Evolutionary conservation across 2,888 invertebrate species (phyloP), one percentile per base, ranked within the genome.

Genomic region (Dasypogon diadema): DNA sequence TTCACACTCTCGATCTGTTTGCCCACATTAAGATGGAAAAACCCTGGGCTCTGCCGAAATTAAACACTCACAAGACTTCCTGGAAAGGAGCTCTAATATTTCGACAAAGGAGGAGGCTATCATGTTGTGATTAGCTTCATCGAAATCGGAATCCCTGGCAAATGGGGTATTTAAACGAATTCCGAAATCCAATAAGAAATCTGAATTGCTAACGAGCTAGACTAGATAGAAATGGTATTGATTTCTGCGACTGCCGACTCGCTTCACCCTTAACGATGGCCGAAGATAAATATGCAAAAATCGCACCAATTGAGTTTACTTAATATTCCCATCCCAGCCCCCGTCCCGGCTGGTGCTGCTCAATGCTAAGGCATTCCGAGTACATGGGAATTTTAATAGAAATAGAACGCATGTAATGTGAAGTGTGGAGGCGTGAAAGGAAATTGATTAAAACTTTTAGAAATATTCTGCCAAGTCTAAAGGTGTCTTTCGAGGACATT

Each of bases 171-270:
- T 58, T 46, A 6, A 30, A 30, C 30, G 34, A 37, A 37, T 60
- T 30, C 37, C 34, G 6, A 37, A 37, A 60, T 37, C 37, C 37
- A 37, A 60, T 60, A 37, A 60, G 37, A 60, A 21, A 60, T 60
- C 37, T 60, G 60, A 60, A 60, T 60, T 60, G 60, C 60, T 34
- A 42, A 60, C 60, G 37, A 60, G 42, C 60, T 60, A 34, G n/a
- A n/a, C 42, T 42, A 12, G 18, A 18, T 60, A 18, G 8, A 60
- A 60, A 34, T 60, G 60, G 37, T 60, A 60, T 60, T 37, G 60
- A 60, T 60, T 60, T 21, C 26, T 37, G 60, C 60, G 34, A 37
- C 34, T 18, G 24, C 26, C 37, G 12, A 60, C 37, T 60, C 16
- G 14, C 30, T 30, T 30, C 8, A 8, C 30, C 2, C 12, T 21